Evolutionary conservation across 2,113 vertebrate genomes (phyloP), one percentile per base, ranked within the genome.

Genomic region (Mobula birostris): DNA sequence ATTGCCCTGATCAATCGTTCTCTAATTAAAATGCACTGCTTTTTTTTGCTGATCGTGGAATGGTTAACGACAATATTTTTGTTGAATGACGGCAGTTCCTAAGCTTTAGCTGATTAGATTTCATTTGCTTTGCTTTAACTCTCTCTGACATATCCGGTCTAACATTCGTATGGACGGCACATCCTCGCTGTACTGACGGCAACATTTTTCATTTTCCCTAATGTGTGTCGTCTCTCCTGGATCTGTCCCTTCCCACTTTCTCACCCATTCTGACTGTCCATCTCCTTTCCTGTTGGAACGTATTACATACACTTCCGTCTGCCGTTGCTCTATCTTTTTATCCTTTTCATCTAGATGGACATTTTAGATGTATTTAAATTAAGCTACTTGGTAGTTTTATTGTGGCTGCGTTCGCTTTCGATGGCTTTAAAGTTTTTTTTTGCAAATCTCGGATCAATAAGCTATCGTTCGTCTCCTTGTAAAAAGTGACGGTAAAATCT

Each of bases 141-240:
- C 80, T 74, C 1, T 58, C 58, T 63, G 58, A 66, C 61, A 66
- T 68, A 63, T 90, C n/a, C 61, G 61, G 85, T 19, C 85, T 90
- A 61, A 7, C 61, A 68, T 90, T 90, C 85, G 66, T 66, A 90
- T 90, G 85, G 85, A 68, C 32, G 58, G 61, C 85, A 90, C 85
- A 90, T 90, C 85, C 85, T 68, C 85, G 85, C 85, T 66, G 85
- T 32, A 66, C 85, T 90, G 85, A 90, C 85, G 63, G 85, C 85
- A 90, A 66, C 85, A 66, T 90, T 66, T 66, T 90, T 66, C 85
- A 90, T 90, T 90, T 66, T 90, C 61, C 61, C 85, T 90, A 90
- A 90, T 90, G 61, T 66, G 85, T 32, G 58, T 63, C 12, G 58
- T 66, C 58, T 63, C 29, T 63, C 61, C 24, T 83, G 15, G 11